These are phyloP conservation scores for Platycheirus rosarum DNA, from an alignment of 2,888 invertebrate species.

Conservation along the genomic window DNA sequence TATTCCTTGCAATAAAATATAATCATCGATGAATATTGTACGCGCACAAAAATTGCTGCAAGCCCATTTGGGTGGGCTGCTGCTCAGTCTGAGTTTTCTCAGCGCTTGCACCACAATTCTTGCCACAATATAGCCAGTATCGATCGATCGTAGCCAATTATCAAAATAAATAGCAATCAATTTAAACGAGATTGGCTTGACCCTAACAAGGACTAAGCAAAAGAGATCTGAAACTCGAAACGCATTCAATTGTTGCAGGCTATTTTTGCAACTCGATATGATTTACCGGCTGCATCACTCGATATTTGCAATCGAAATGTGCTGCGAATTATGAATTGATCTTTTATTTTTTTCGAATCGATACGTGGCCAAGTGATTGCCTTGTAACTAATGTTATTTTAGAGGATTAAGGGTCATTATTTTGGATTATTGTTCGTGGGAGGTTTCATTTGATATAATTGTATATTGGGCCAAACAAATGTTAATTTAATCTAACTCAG, in stretches of 20 bases:
- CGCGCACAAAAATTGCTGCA: conserved; percentile 73
- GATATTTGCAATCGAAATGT: conserved; percentile 32
- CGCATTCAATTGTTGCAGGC: conserved; percentile 76
- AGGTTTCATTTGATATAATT: too few relatives aligned
- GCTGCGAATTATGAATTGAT: conserved; percentile 22
- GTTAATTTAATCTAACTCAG: conserved; percentile 30
- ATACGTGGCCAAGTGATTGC: conserved; percentile 31
- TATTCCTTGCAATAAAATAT: conserved; percentile 30
- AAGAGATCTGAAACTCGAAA: conserved; percentile 75
- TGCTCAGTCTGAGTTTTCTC: conserved; percentile 54
- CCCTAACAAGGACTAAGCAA: conserved; percentile 59
- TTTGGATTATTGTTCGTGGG: conserved; percentile 22
- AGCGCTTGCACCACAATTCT: conserved; percentile 10
- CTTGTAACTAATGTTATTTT: conserved; percentile 66
- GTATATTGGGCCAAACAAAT: conserved; percentile 33
- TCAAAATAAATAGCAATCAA: conserved; percentile 79
- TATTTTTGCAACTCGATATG: conserved; percentile 70
- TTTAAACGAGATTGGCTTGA: conserved; percentile 75
- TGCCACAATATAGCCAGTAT: conserved; percentile 54
- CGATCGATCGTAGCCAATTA: conserved; percentile 77
- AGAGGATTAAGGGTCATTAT: conserved; percentile 55
- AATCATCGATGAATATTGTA: conserved; percentile 37
- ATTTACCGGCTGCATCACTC: conserved; percentile 51
- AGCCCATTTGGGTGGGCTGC: conserved; percentile 78
- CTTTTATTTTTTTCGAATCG: conserved; percentile 48